Evolutionary conservation across 1,140 invertebrate genomes (phyloP).

Genomic region (Diabrotica undecimpunctata): DNA sequence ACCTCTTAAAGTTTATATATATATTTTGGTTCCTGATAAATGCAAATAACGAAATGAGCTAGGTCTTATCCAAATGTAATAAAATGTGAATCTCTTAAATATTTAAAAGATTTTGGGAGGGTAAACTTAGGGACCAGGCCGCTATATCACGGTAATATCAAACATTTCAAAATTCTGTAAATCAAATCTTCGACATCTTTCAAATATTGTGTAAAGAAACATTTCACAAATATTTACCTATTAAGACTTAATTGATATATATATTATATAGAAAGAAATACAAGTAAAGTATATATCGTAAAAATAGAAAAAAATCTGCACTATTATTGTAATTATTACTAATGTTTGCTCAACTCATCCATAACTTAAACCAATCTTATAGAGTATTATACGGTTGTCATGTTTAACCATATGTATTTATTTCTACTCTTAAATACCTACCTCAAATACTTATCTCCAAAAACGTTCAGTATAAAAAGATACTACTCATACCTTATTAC

Average conservation of each 20-base stretch:
- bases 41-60: slow-evolving; percentile 18
- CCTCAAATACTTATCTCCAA: not conserved
- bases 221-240: slow-evolving; percentile 15
- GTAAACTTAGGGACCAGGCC: slow-evolving; percentile 49
- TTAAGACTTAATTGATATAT: slow-evolving; percentile 15
- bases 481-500: too few species aligned
- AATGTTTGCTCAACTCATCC: not conserved
- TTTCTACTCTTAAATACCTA: not conserved
- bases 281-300: slow-evolving; percentile 3
- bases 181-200: slow-evolving; percentile 35
- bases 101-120: slow-evolving; percentile 31
- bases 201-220: slow-evolving; percentile 26
- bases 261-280: slow-evolving; percentile 4
- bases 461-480: not conserved
- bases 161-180: slow-evolving; percentile 43
- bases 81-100: slow-evolving; percentile 9
- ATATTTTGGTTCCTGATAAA: slow-evolving; percentile 13
- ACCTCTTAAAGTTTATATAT: not conserved
- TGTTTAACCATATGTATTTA: not conserved
- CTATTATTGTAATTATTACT: not conserved
- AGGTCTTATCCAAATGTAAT: slow-evolving; percentile 32
- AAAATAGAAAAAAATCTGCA: slow-evolving; percentile 6
- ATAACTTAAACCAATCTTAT: not conserved
- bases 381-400: not conserved
- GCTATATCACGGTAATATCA: slow-evolving; percentile 49